Evolutionary conservation across 2,113 vertebrate genomes (phyloP).

Genomic region (Chunga burmeisteri): DNA sequence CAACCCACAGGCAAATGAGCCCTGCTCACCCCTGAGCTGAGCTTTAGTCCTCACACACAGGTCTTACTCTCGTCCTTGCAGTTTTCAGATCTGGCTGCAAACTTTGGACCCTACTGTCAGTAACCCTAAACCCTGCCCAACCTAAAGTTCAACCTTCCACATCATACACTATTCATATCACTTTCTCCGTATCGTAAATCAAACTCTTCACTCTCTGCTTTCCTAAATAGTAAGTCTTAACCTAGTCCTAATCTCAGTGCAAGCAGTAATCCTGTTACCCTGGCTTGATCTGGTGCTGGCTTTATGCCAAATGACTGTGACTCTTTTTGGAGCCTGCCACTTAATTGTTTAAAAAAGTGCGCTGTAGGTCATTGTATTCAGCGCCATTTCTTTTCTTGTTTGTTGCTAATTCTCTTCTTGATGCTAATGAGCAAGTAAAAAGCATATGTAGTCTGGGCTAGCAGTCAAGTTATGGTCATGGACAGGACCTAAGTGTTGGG

Average conservation of each 20-base stretch:
- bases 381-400: background rate
- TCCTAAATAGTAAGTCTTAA: background rate
- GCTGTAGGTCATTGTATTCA: background rate
- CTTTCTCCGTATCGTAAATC: background rate
- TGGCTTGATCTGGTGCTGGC: background rate
- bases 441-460: background rate
- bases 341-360: background rate
- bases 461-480: background rate
- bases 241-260: background rate
- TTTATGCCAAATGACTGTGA: background rate
- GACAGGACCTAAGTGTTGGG: background rate
- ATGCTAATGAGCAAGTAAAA: background rate
- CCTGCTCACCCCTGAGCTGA: background rate
- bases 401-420: background rate
- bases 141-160: background rate
- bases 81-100: background rate
- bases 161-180: accelerated
- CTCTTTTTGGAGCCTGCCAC: background rate
- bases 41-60: background rate
- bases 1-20: background rate
- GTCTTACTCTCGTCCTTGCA: background rate
- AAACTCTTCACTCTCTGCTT: background rate
- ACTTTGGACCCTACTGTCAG: background rate
- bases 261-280: background rate
- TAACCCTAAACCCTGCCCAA: background rate